Evolutionary conservation across 2,113 vertebrate species (phyloP).

Genomic region (Lucifuga dentata): DNA sequence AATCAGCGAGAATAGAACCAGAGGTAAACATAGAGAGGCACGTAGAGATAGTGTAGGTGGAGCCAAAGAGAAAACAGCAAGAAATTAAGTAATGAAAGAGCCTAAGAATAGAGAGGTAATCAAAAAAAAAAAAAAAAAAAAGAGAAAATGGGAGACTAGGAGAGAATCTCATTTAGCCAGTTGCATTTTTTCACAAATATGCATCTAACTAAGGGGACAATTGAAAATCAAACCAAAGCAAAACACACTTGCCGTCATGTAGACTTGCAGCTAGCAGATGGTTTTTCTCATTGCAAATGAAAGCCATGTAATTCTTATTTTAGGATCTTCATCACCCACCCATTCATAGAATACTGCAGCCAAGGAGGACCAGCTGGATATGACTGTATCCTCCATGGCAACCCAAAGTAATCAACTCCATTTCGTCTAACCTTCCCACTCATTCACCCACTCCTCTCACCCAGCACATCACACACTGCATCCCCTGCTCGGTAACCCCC

Average conservation of each 20-base stretch:
- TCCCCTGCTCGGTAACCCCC: conserved; percentile 59
- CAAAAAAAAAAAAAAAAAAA: conserved; percentile 34
- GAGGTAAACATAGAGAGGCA: conserved; percentile 67
- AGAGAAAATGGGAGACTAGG: conserved; percentile 28
- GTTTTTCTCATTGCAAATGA: conserved; percentile 59
- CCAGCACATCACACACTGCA: conserved; percentile 42
- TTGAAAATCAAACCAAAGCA: conserved; percentile 60
- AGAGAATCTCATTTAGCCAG: conserved; percentile 47
- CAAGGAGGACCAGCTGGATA: conserved; percentile 62
- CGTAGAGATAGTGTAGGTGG: not conserved
- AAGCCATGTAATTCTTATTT: conserved; percentile 61
- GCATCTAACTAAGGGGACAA: conserved; percentile 42
- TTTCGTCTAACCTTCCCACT: conserved; percentile 71
- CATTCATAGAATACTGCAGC: conserved; percentile 39
- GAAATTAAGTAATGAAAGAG: conserved; percentile 48
- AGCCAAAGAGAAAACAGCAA: not conserved
- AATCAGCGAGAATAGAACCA: conserved; percentile 59
- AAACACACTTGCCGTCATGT: conserved; percentile 27
- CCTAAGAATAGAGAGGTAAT: conserved; percentile 29
- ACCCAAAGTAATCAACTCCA: conserved; percentile 78
- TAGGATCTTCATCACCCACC: conserved; percentile 51
- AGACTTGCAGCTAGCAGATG: conserved; percentile 47
- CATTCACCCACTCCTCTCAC: conserved; percentile 68
- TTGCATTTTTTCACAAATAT: conserved; percentile 44
- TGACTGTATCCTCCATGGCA: conserved; percentile 67